A percentile compares a stretch with the other conserved stretches of the same genome.
phyloP scores from a whole-genome alignment of 1,140 invertebrate genomes.

The Cherax destructor region DNA sequence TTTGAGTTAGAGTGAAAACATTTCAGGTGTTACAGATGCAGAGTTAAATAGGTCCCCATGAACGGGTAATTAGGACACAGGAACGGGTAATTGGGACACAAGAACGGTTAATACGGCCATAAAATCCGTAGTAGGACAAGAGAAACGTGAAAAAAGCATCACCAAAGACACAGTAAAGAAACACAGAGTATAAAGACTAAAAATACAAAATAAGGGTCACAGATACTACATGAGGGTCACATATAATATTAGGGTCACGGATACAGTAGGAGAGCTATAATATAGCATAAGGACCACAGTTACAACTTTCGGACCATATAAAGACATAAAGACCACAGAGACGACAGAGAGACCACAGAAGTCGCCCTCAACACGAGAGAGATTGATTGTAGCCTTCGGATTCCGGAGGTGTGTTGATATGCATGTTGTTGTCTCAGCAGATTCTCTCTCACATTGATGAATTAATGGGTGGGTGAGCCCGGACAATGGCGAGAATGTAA shows the following conservation, averaged over 20 bases:
- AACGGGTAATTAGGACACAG: too few species aligned
- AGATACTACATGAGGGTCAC: neutral
- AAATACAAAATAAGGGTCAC: neutral
- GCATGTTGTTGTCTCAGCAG: slow-evolving; percentile 45
- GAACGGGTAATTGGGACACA: too few species aligned
- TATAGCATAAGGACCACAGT: too few species aligned
- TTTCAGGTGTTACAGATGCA: too few species aligned
- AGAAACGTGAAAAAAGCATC: too few species aligned
- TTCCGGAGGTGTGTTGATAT: slow-evolving; percentile 46
- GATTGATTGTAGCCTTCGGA: slow-evolving; percentile 5
- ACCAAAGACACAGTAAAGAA: too few species aligned
- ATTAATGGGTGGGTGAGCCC: slow-evolving; percentile 16
- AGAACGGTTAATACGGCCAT: neutral
- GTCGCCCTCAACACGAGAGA: neutral
- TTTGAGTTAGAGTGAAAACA: too few species aligned
- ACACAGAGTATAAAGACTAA: too few species aligned
- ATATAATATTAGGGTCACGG: neutral
- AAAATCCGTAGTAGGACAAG: neutral
- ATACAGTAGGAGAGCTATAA: neutral
- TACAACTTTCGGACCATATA: neutral
- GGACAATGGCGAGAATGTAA: neutral
- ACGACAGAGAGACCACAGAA: neutral
- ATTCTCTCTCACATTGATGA: slow-evolving; percentile 38
- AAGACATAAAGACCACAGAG: neutral
- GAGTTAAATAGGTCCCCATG: too few species aligned